Conservation (phyloP, 2,888 invertebrate species). For the Dicranocentrus wangi region DNA sequence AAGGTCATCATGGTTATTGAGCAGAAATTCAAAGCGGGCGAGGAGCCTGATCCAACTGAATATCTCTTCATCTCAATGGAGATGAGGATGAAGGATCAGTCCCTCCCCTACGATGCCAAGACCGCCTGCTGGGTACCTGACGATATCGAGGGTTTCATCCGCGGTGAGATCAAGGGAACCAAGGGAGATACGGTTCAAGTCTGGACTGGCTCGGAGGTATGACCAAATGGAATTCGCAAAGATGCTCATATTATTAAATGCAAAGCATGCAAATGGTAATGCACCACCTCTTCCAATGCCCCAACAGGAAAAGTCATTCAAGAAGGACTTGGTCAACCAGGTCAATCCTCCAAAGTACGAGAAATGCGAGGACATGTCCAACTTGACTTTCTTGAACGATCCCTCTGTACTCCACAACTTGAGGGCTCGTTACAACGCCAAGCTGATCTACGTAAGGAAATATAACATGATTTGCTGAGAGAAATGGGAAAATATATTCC, state of each 20-base stretch:
- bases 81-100: constrained; percentile 97
- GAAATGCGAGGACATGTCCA: constrained; percentile 98
- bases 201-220: constrained; percentile 69
- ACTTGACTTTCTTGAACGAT: constrained; percentile 99
- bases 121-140: constrained; percentile 99
- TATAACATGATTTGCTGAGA: too few relatives aligned
- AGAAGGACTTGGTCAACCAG: constrained; percentile 95
- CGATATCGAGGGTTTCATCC: constrained; percentile 96
- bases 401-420: constrained; percentile 98
- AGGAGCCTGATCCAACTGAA: constrained; percentile 94
- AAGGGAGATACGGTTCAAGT: constrained; percentile 98
- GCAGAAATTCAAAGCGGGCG: constrained; percentile 68
- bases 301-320: constrained; percentile 91
- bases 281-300: neutral
- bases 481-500: too few relatives aligned
- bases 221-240: constrained; percentile 1
- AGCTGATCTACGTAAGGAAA: constrained; percentile 92
- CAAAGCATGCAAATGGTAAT: neutral
- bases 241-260: neutral
- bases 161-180: constrained; percentile 98
- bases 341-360: constrained; percentile 99
- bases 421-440: constrained; percentile 96
- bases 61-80: constrained; percentile 93
- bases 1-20: constrained; percentile 66
- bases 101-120: constrained; percentile 99